Percentiles rank a stretch among this genome's conserved stretches.
Evolutionary conservation across 2,888 invertebrate species (phyloP).

Genomic region (Spialia ferax): DNA sequence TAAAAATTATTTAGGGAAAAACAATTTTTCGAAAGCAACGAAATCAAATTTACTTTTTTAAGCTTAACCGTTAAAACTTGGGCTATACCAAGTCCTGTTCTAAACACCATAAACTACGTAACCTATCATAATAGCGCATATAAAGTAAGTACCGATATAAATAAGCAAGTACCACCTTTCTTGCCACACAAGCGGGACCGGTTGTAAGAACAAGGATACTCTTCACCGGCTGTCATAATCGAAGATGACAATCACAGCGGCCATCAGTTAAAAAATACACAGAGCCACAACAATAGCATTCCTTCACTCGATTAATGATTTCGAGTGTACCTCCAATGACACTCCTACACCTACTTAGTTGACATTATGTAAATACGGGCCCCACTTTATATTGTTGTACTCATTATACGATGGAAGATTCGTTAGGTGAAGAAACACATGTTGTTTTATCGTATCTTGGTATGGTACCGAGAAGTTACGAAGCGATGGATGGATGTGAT

Average conservation of each 20-base stretch:
- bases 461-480: conserved; percentile 49
- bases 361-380: conserved; percentile 85
- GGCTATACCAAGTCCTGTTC: too few relatives aligned
- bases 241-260: conserved; percentile 57
- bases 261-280: conserved; percentile 74
- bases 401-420: conserved; percentile 84
- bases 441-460: conserved; percentile 78
- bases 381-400: conserved; percentile 84
- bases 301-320: conserved; percentile 82
- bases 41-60: too few relatives aligned
- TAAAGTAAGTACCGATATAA: not conserved
- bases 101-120: too few relatives aligned
- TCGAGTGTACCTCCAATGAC: conserved; percentile 67
- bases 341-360: conserved; percentile 85
- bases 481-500: conserved; percentile 51
- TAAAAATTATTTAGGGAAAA: too few relatives aligned
- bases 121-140: too few relatives aligned
- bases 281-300: conserved; percentile 77
- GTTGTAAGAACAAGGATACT: conserved; percentile 51
- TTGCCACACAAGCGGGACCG: conserved; percentile 34
- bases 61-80: too few relatives aligned
- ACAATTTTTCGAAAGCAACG: too few relatives aligned
- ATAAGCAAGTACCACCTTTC: conserved; percentile 20
- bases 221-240: conserved; percentile 60
- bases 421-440: conserved; percentile 87